Evolutionary conservation across 2,113 vertebrate species (phyloP), one percentile per base, ranked within the genome.

Genomic region (Phalacrocorax carbo): DNA sequence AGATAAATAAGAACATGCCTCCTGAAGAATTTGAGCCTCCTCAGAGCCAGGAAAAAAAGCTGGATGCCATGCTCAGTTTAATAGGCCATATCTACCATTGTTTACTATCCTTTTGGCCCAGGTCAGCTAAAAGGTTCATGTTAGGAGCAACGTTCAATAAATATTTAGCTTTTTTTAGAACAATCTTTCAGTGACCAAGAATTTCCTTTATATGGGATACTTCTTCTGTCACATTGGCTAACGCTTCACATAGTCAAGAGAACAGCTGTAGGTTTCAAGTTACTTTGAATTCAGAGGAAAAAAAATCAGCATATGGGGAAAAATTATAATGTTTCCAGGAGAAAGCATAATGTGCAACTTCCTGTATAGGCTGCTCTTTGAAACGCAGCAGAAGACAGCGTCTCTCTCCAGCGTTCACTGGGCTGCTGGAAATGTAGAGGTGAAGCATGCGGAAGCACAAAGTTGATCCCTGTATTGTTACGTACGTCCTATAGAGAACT

Each of bases 141-240:
- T 66, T 30, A 79, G 49, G 54, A 85, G 14, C 32, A 86, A 23
- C 58, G 52, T 91, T 82, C 87, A 93, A 29, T 21, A 93, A 89
- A 93, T 89, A 85, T 42, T 93, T 80, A 75, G 70, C 65, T 82
- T 82, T 77, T 85, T 91, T 86, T 75, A 89, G 87, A 90, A 90
- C 29, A 11, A 48, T 64, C 60, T 71, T 88, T 32, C 78, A 82
- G 61, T 21, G 54, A 62, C 48, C 58, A 80, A 90, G 61, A 87
- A 66, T 91, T 92, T 76, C 51, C 86, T 97, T 95, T 94, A 66
- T 91, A 96, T 51, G 60, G 89, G 51, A 66, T 77, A 60, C 60
- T 72, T 44, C 27, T 80, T 91, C 65, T 90, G 70, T 54, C 46
- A 61, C 62, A 42, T 44, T 66, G 36, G 70, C 36, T 61, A 82